These are phyloP conservation scores for Mesocricetus auratus DNA, from an alignment of 2,113 vertebrate species.

Conservation along the genomic window DNA sequence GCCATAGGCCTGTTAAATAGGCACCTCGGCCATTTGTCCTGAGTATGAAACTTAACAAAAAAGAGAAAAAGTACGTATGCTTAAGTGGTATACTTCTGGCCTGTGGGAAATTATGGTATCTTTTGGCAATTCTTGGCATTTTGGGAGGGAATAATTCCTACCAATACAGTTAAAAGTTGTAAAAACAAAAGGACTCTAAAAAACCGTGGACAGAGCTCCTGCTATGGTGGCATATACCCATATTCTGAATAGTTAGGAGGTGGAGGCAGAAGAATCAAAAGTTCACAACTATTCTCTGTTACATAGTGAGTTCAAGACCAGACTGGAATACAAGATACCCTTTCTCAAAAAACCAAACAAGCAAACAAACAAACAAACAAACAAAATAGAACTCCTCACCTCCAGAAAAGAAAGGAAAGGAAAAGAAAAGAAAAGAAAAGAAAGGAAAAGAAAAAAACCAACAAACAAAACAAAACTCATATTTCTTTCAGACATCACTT, in stretches of 20 bases:
- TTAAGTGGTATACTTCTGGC: not conserved
- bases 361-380: not conserved
- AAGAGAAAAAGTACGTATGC: not conserved
- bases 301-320: not conserved
- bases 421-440: too few relatives aligned
- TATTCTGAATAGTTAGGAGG: not conserved
- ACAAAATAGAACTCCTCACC: not conserved
- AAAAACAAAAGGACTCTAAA: not conserved
- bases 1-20: too few relatives aligned
- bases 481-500: not conserved
- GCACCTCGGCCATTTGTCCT: too few relatives aligned
- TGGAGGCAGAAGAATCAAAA: not conserved
- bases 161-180: not conserved
- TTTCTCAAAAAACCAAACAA: not conserved
- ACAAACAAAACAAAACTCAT: not conserved
- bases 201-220: not conserved
- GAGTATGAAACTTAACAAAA: too few relatives aligned
- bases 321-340: not conserved
- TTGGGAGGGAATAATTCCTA: not conserved
- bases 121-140: not conserved
- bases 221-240: not conserved
- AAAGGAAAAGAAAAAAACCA: too few relatives aligned
- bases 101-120: not conserved
- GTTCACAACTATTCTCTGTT: not conserved
- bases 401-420: not conserved